Evolutionary conservation across 2,888 invertebrate genomes (phyloP), one percentile per base, ranked within the genome.

Genomic region (Acrocera orbiculus): DNA sequence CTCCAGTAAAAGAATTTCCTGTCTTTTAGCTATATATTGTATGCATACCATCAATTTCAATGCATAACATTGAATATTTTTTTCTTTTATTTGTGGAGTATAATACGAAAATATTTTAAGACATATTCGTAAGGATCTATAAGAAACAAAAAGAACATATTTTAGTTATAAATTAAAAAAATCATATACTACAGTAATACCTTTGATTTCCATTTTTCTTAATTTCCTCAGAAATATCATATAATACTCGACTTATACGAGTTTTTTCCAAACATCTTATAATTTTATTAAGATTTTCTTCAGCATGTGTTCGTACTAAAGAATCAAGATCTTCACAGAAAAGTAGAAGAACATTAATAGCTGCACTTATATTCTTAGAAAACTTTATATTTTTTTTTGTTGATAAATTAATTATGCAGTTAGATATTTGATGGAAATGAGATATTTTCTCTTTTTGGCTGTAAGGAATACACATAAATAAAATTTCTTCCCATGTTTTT

Each of bases 221-320:
- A 27, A 86, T 78, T 61, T 80, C 82, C 45, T 78, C 77, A 50
- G 79, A 82, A 27, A 87, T 61, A 55, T 83, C 83, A 48, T 81
- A 73, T 49, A 80, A 74, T 34, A 86, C 67, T 48, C 80, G 73
- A 16, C 74, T 71, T 9, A 78, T 67, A 44, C 75, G 71, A 14
- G 70, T 70, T 50, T 76, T 75, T 42, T 73, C 65, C 48, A 76
- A 58, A 6, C 68, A 67, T 57, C 78, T 69, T 45, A 83, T 78
- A 34, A 81, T 75, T 53, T 72, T 68, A 53, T 83, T 82, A 2
- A 86, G 61, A 48, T 78, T 78, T 60, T 85, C 85, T 52, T 83
- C 81, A 27, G 81, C 81, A 32, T 75, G 73, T 66, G 81, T 76
- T 37, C 83, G 64, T 17, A 82, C 70, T 54, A 82, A 78, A 4